Base-by-base conservation (phyloP, 2,797 vertebrate species). In the Chrosomus eos region DNA sequence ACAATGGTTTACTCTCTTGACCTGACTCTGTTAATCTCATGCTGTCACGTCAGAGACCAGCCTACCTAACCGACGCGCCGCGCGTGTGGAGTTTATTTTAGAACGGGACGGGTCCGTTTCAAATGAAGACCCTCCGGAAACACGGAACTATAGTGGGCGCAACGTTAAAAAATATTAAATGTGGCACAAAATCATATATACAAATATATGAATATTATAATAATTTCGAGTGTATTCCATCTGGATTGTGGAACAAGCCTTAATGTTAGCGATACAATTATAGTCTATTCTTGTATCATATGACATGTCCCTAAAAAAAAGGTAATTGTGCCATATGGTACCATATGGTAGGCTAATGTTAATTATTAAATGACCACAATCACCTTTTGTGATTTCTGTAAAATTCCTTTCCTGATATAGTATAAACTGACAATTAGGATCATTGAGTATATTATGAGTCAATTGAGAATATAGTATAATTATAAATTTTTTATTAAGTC, bases 71-170 rank as follows among this genome's bases (percentile, higher is more conserved):
- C 16, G 16, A 36, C 28, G 2, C 91, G 89, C 21, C 9, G 31
- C 18, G 3, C 91, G 89, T 38, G 88, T 53, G 73, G 80, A n/a
- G 58, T 66, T 33, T 81, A 84, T 93, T 91, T 93, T 92, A 89
- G 14, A 40, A 84, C 81, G 7, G 28, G 94, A 84, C 81, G 7
- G 28, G 94, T 95, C 92, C 94, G 93, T 89, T 91, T 75, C 14
- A 16, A 71, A 92, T 85, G 68, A 72, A 10, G 28, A n/a, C 81
- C 88, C 93, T 90, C 90, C 16, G 90, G 93, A 95, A 95, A 95
- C 94, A 92, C 75, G 80, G 19, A 74, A 23, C 36, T 38, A 79
- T 23, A 45, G 7, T 38, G 23, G 10, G 33, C 11, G 26, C 6
- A n/a, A 33, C 28, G 21, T 13, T 43, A 3, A 43, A 23, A 23